phyloP scores from a whole-genome alignment of 2,113 vertebrate genomes.

The Phocoena phocoena region DNA sequence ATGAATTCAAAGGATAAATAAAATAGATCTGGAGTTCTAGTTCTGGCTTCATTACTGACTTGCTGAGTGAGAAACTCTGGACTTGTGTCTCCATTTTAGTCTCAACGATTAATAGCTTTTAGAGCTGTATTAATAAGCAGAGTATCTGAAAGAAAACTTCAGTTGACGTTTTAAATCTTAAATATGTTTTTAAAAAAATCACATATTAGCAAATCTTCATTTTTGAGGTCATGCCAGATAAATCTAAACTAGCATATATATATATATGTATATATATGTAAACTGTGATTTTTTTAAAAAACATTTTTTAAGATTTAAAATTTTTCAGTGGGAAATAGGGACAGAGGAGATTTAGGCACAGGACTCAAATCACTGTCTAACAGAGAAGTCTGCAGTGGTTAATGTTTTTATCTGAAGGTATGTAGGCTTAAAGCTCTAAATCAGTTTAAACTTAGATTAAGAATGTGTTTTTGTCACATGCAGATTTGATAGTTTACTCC shows the following conservation, averaged over 20 bases:
- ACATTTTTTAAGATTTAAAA: neutral
- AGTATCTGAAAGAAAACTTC: neutral
- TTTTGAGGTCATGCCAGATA: neutral
- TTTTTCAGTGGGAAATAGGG: neutral
- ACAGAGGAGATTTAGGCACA: neutral
- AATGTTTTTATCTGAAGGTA: neutral
- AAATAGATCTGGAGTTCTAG: neutral
- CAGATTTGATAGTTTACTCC: neutral
- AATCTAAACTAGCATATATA: neutral
- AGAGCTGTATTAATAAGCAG: neutral
- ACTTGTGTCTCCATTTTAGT: neutral
- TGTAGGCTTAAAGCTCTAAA: neutral
- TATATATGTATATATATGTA: neutral
- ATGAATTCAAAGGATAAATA: neutral
- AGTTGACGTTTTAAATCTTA: neutral
- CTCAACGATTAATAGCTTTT: neutral
- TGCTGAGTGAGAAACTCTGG: neutral
- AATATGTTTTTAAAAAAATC: neutral
- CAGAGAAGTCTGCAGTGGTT: neutral
- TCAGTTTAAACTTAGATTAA: slow-evolving; percentile 8
- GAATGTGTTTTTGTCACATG: neutral
- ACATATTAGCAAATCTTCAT: neutral
- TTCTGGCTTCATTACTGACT: neutral
- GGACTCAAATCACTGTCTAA: neutral
- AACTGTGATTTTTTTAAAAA: no score